These are phyloP conservation scores for Amiota minor DNA, from an alignment of 2,888 invertebrate species.

Conservation along the genomic window DNA sequence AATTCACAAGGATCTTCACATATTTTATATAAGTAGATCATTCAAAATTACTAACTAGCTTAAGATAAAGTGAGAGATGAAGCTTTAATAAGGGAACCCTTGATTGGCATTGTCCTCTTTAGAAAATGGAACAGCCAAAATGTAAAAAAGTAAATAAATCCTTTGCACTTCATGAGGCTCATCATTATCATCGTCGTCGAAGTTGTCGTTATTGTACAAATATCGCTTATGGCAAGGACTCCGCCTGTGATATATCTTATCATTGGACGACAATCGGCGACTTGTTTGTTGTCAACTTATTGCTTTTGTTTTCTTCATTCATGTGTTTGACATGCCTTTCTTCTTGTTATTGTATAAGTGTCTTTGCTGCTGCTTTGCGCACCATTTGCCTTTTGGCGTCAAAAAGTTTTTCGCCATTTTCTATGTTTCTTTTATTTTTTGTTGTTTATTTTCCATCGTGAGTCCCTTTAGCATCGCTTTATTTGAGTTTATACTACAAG, in stretches of 20 bases:
- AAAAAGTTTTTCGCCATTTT: slow-evolving; percentile 52
- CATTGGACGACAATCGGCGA: slow-evolving; percentile 34
- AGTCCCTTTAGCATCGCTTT: slow-evolving; percentile 15
- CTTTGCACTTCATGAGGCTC: slow-evolving; percentile 41
- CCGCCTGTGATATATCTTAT: slow-evolving; percentile 30
- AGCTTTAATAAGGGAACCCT: too few species aligned
- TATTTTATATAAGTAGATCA: too few species aligned
- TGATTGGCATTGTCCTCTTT: too few species aligned
- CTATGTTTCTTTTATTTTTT: slow-evolving; percentile 17
- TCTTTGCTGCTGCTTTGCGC: slow-evolving; percentile 30
- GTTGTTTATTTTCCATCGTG: slow-evolving; percentile 33
- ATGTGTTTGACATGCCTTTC: not conserved
- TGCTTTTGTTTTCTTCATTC: not conserved
- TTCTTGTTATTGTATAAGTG: slow-evolving; percentile 20
- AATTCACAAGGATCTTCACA: too few species aligned
- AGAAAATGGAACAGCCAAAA: not conserved
- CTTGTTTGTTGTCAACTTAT: slow-evolving; percentile 24
- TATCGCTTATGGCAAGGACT: slow-evolving; percentile 1
- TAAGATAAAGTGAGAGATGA: too few species aligned
- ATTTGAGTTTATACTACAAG: not conserved
- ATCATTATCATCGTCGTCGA: slow-evolving; percentile 28
- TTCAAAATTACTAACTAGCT: too few species aligned
- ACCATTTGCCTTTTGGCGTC: slow-evolving; percentile 51
- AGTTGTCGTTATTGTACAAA: not conserved
- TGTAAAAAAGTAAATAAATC: slow-evolving; percentile 26